These are phyloP conservation scores for Dallia pectoralis DNA, from an alignment of 2,797 vertebrate species.

Conservation along the genomic window DNA sequence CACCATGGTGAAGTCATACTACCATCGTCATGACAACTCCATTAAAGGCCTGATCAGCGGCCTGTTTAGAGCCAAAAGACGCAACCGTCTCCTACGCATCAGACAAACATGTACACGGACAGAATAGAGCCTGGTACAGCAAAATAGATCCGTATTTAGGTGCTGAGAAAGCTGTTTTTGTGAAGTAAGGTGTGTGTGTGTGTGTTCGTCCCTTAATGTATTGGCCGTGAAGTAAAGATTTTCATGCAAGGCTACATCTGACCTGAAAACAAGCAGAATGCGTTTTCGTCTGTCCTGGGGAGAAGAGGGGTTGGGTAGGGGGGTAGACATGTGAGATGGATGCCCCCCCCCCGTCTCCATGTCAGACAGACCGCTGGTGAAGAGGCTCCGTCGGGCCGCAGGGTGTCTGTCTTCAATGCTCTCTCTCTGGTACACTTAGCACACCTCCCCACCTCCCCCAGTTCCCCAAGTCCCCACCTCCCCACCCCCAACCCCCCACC, in stretches of 20 bases:
- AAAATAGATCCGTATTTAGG: not conserved
- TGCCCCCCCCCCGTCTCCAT: not conserved
- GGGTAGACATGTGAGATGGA: not conserved
- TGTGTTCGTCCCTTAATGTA: conserved; percentile 14
- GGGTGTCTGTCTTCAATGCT: not conserved
- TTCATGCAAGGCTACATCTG: not conserved
- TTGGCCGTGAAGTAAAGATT: conserved; percentile 11
- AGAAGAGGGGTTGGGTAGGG: not conserved
- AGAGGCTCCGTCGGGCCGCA: not conserved
- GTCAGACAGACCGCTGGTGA: conserved; percentile 15
- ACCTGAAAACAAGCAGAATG: conserved; percentile 20
- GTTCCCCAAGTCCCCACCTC: not conserved
- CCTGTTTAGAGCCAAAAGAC: conserved; percentile 76
- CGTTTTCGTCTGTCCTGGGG: conserved; percentile 36
- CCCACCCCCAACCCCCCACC: conserved; percentile 31
- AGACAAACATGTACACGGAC: conserved; percentile 29
- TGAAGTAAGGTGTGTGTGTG: conserved; percentile 23
- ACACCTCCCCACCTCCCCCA: not conserved
- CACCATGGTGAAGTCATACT: conserved; percentile 79
- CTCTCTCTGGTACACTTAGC: conserved; percentile 6
- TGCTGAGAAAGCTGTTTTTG: conserved; percentile 7
- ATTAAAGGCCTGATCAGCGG: conserved; percentile 73
- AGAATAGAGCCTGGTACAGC: not conserved
- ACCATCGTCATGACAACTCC: conserved; percentile 81
- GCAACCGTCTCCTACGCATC: conserved; percentile 77